These are phyloP conservation scores for Aproaerema taeniolella DNA, from an alignment of 2,888 invertebrate genomes.

Conservation along the genomic window DNA sequence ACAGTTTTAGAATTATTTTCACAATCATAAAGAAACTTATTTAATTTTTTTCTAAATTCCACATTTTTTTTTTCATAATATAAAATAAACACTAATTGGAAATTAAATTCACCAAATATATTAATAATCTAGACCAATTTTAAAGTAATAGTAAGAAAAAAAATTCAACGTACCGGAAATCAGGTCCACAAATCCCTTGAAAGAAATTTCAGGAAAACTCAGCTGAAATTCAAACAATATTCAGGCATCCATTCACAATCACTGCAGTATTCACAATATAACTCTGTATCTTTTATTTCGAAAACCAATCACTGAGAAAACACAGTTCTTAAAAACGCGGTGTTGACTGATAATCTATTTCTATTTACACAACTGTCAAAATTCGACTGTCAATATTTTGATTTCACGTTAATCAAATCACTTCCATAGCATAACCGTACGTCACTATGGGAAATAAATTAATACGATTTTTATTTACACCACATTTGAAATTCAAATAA, in stretches of 20 bases:
- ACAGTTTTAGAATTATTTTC: no score
- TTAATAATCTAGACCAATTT: no score
- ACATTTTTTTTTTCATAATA: no score
- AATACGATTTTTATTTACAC: not conserved
- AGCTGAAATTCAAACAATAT: not conserved
- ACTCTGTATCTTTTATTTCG: constrained; percentile 3
- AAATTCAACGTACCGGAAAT: no score
- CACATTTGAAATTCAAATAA: not conserved
- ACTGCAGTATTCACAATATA: constrained; percentile 3
- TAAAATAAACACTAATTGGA: no score
- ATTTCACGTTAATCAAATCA: constrained; percentile 12
- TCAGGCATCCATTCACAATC: constrained; percentile 11
- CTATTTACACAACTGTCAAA: constrained; percentile 11
- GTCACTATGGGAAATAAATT: no score
- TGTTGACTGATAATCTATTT: constrained; percentile 9
- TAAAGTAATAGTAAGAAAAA: no score
- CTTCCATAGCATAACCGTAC: no score
- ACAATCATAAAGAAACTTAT: no score
- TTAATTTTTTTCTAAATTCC: no score
- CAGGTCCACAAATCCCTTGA: no score
- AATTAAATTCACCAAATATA: no score
- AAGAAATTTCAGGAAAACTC: not conserved
- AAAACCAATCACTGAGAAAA: constrained; percentile 4
- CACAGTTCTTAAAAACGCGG: constrained; percentile 6
- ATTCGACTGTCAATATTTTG: constrained; percentile 10